Base-by-base conservation (phyloP, 2,113 vertebrate species). In the Atherinomorus stipes region DNA sequence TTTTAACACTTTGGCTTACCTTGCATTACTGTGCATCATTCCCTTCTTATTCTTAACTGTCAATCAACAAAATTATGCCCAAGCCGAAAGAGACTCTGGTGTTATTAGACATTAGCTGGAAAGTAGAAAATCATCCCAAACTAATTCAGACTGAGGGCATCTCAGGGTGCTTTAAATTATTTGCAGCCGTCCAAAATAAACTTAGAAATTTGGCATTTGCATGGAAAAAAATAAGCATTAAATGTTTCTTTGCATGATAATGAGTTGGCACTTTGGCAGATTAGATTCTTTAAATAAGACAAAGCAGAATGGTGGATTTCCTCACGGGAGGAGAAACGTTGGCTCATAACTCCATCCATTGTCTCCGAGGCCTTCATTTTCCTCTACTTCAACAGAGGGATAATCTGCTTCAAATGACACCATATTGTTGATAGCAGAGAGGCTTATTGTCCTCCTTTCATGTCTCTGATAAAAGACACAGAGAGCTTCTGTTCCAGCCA, bases 321-420 rank as follows among this genome's bases (percentile, higher is more conserved):
- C 86, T 78, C 73, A 74, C 54, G 79, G 88, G 87, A 88, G 79
- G 82, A 84, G 76, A 79, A 85, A 89, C 81, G 86, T 88, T 78
- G 84, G 87, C 89, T 91, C 80, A 71, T 47, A 84, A 81, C 82
- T 84, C 80, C 58, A 75, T 71, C 83, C 81, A 92, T 92, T 92
- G 91, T 92, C 88, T 83, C 58, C 71, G 50, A 44, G 71, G 78
- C 86, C 76, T 92, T 92, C 90, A 89, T 91, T 92, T 91, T 60
- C 56, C 78, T 85, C 86, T 77, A 78, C 89, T 92, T 91, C 71
- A 86, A 91, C 88, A 92, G 83, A 88, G 80, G 88, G 85, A 90
- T 93, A 93, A 91, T 91, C 91, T 90, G 87, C 90, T 91, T 92
- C 88, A 89, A 92, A 93, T 92, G 89, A 87, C 89, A 93, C 87